Conservation (phyloP, 2,797 vertebrate species). For the Micropoecilia bifurca region DNA sequence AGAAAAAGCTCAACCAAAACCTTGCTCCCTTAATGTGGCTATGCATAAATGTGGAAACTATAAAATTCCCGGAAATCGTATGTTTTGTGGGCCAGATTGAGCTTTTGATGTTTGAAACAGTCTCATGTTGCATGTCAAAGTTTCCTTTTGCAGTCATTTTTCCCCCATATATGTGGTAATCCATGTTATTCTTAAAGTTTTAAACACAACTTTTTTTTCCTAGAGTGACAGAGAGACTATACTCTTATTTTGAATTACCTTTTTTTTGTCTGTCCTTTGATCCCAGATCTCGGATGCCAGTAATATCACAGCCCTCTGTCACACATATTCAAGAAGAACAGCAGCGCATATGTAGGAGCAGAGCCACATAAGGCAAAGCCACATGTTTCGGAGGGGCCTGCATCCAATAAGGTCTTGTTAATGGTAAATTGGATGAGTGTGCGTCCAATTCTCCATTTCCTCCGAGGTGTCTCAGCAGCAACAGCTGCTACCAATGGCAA, state of each 20-base stretch:
- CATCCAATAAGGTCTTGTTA: slow-evolving; percentile 87
- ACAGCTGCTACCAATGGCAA: slow-evolving; percentile 85
- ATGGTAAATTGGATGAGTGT: slow-evolving; percentile 86
- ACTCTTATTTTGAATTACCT: background rate
- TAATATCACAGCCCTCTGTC: slow-evolving; percentile 33
- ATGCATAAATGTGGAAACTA: slow-evolving; percentile 61
- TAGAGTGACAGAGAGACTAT: background rate
- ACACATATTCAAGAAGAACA: slow-evolving; percentile 16
- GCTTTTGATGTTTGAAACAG: slow-evolving; percentile 53
- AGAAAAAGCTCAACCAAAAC: slow-evolving; percentile 19
- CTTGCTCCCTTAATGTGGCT: slow-evolving; percentile 53
- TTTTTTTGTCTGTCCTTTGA: slow-evolving; percentile 29
- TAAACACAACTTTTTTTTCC: background rate
- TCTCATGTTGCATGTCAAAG: slow-evolving; percentile 56
- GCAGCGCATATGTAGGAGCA: slow-evolving; percentile 55
- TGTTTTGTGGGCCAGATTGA: slow-evolving; percentile 47
- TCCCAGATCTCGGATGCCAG: slow-evolving; percentile 42
- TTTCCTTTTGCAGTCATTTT: slow-evolving; percentile 56
- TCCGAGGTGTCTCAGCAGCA: slow-evolving; percentile 81
- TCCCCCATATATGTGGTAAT: slow-evolving; percentile 29
- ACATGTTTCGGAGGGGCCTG: slow-evolving; percentile 75
- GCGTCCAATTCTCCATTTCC: slow-evolving; percentile 84
- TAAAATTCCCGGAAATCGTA: slow-evolving; percentile 55
- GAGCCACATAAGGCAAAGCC: slow-evolving; percentile 73
- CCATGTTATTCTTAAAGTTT: slow-evolving; percentile 20